Evolutionary conservation across 1,140 invertebrate genomes (phyloP).

Genomic region (Planococcus citri): DNA sequence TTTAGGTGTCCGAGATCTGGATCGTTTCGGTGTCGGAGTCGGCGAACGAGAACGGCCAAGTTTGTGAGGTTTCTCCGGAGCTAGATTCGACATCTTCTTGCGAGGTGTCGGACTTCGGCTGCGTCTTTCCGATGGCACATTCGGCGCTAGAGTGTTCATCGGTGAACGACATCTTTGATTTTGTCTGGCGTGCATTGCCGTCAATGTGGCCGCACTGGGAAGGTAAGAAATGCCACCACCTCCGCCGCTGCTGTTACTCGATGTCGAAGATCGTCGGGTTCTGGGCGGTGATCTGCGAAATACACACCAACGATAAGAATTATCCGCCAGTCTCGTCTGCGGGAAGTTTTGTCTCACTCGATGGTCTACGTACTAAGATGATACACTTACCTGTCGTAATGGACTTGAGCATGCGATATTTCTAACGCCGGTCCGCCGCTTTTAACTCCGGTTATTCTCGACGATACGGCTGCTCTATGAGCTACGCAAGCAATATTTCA

Average conservation of each 20-base stretch:
- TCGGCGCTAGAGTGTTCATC: neutral
- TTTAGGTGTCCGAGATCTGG: neutral
- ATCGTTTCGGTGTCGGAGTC: neutral
- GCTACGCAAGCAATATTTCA: slow-evolving; percentile 32
- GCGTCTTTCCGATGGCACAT: slow-evolving; percentile 18
- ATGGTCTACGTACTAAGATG: too few species aligned
- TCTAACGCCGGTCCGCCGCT: slow-evolving; percentile 49
- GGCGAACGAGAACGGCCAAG: neutral
- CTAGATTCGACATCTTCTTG: neutral
- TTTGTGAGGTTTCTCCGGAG: neutral
- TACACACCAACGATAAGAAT: neutral
- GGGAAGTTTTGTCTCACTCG: too few species aligned
- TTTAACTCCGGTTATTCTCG: slow-evolving; percentile 39
- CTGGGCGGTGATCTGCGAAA: slow-evolving; percentile 39
- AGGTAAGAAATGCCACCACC: slow-evolving; percentile 10
- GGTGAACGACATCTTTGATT: slow-evolving; percentile 12
- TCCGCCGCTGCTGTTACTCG: slow-evolving; percentile 38
- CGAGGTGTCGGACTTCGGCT: slow-evolving; percentile 26
- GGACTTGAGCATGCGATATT: slow-evolving; percentile 63
- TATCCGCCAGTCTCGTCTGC: too few species aligned
- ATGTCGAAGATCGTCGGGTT: slow-evolving; percentile 41
- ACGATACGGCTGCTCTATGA: slow-evolving; percentile 42
- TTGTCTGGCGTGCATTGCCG: neutral
- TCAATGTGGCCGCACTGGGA: slow-evolving; percentile 31
- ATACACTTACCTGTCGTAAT: slow-evolving; percentile 64